Percentiles rank a stretch among this genome's conserved stretches.
Evolutionary conservation across 2,888 invertebrate species (phyloP).

Genomic region (Aleiodes alternator): DNA sequence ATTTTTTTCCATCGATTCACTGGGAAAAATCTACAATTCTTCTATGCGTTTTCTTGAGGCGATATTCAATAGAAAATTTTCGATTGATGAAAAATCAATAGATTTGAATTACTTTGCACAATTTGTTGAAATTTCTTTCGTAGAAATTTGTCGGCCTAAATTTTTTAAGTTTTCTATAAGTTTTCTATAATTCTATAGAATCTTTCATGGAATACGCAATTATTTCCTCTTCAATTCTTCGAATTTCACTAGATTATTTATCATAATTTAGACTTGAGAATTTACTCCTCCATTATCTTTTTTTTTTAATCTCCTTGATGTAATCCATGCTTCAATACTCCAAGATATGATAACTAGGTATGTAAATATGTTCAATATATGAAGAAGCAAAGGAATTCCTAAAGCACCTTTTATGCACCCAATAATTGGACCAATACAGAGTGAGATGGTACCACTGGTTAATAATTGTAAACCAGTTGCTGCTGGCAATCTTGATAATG

Average conservation of each 20-base stretch:
- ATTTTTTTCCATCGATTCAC: too few species aligned
- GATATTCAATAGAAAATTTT: too few species aligned
- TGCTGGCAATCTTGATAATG: slow-evolving; percentile 82
- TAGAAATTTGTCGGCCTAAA: too few species aligned
- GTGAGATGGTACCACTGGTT: slow-evolving; percentile 81
- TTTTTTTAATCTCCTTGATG: slow-evolving; percentile 5
- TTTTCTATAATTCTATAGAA: too few species aligned
- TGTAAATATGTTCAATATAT: slow-evolving; percentile 82
- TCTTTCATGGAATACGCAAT: too few species aligned
- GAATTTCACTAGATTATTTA: neutral
- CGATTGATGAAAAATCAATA: too few species aligned
- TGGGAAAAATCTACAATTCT: too few species aligned
- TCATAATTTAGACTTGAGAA: neutral
- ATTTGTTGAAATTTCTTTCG: too few species aligned
- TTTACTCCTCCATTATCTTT: neutral
- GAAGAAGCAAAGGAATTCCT: slow-evolving; percentile 78
- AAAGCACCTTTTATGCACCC: slow-evolving; percentile 82
- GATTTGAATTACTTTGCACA: too few species aligned
- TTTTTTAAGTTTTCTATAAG: too few species aligned
- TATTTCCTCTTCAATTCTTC: too few species aligned
- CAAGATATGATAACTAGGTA: slow-evolving; percentile 81
- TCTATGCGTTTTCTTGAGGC: too few species aligned
- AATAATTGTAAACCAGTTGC: slow-evolving; percentile 84
- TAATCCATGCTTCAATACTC: slow-evolving; percentile 77
- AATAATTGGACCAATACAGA: slow-evolving; percentile 81